Evolutionary conservation across 2,888 invertebrate genomes (phyloP), one percentile per base, ranked within the genome.

Genomic region (Synergus laeviventris): DNA sequence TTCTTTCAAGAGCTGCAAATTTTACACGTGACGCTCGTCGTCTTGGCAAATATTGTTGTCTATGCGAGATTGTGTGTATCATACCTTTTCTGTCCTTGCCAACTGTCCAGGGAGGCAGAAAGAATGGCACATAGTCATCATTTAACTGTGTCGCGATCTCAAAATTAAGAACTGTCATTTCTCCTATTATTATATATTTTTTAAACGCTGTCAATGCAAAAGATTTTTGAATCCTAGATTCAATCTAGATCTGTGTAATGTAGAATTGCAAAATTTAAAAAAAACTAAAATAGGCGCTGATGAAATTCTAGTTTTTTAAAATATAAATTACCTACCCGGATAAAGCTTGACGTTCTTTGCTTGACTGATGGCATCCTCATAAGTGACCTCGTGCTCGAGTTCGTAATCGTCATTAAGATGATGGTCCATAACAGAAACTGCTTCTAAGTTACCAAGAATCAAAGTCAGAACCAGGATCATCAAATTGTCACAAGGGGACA

Each of bases 321-420:
- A 21, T 38, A 12, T 38, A 61, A 39, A 62, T 18, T 64, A 70
- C 74, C 49, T 70, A 92, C 93, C 90, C 59, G 91, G 89, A 82
- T 91, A 88, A 70, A 91, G 79, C 84, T 91, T 91, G 76, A 94
- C 91, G 59, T 89, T 89, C 39, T 87, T 86, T 66, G 94, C 94
- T 4, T 93, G 92, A 70, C 90, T 91, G 84, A 92, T 92, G 16
- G 94, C 94, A 78, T 93, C 93, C 0, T 92, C 89, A 24, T 93
- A 92, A 70, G 93, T 92, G 74, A 94, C 92, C 85, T 94, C 93
- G 84, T 94, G 94, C 85, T 94, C 94, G 78, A 94, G 91, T 83
- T 92, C 91, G 91, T 94, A 94, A 88, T 94, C 94, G 87, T 94
- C 94, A 83, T 89, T 85, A 1, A 86, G 79, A 79, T 87, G 88